Conservation (phyloP, 1,140 invertebrate genomes). For the Diachasma alloeum region DNA sequence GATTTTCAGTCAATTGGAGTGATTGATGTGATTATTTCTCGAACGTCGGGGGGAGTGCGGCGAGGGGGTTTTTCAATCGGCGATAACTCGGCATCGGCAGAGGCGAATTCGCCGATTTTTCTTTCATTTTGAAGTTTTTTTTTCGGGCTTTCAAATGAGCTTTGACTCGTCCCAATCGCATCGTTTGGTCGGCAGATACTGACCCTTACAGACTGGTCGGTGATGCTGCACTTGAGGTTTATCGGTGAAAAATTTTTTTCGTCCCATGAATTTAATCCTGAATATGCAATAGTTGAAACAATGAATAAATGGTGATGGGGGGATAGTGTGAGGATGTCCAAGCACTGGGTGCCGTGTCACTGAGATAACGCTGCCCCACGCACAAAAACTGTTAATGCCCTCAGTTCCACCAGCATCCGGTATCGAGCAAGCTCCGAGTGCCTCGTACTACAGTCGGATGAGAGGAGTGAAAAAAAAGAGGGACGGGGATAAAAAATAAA, state of each 20-base stretch:
- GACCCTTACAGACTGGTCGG: no score
- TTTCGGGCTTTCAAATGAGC: no score
- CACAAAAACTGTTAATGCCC: constrained; percentile 43
- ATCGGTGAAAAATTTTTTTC: no score
- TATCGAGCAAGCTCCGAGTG: constrained; percentile 22
- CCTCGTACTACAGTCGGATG: background rate
- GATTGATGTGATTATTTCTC: background rate
- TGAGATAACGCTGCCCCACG: constrained; percentile 33
- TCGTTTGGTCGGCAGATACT: no score
- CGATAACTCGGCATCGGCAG: no score
- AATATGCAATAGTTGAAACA: background rate
- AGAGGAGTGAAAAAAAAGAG: background rate
- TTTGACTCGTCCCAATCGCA: no score
- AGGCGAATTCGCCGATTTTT: no score
- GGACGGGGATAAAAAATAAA: background rate
- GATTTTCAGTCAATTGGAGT: background rate
- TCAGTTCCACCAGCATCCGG: constrained; percentile 41
- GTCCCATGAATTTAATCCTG: no score
- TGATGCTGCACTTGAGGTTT: no score
- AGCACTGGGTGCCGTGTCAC: constrained; percentile 11
- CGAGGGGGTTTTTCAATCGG: no score
- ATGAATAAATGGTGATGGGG: background rate
- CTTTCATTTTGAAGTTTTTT: no score
- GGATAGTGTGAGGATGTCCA: background rate
- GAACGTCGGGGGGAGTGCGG: background rate